phyloP scores from a whole-genome alignment of 2,797 vertebrate species.

The Halcyon leucocephala region DNA sequence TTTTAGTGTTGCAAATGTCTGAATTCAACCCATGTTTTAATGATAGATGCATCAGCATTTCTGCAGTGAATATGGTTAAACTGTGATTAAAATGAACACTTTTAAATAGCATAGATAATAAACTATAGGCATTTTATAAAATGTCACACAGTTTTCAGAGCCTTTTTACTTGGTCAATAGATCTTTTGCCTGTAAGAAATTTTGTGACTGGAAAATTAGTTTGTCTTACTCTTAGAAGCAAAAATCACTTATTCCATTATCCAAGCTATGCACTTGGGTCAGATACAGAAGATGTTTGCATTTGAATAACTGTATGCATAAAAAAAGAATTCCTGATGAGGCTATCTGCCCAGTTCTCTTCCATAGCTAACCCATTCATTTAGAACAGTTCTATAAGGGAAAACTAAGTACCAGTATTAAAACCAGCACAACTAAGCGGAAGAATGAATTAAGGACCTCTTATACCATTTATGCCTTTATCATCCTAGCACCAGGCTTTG shows the following conservation, averaged over 20 bases:
- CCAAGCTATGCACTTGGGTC: neutral
- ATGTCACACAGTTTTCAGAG: neutral
- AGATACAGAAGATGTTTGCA: neutral
- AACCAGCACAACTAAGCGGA: neutral
- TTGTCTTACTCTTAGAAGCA: neutral
- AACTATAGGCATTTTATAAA: neutral
- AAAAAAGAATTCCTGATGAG: neutral
- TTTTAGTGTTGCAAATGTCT: neutral
- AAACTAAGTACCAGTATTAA: neutral
- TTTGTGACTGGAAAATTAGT: neutral
- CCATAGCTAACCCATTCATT: neutral
- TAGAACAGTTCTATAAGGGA: neutral
- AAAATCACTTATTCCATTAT: conserved; percentile 47
- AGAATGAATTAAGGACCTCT: neutral
- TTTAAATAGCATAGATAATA: neutral
- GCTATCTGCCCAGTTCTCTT: neutral
- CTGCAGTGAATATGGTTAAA: neutral
- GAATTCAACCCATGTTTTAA: neutral
- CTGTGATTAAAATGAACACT: neutral
- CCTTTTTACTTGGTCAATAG: conserved; percentile 1
- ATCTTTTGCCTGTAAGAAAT: conserved; percentile 3
- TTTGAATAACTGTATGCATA: neutral
- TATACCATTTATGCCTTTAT: neutral
- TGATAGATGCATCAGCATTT: neutral
- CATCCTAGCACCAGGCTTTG: neutral